These are phyloP conservation scores for Drepana falcataria DNA, from an alignment of 2,888 invertebrate genomes.

Conservation along the genomic window DNA sequence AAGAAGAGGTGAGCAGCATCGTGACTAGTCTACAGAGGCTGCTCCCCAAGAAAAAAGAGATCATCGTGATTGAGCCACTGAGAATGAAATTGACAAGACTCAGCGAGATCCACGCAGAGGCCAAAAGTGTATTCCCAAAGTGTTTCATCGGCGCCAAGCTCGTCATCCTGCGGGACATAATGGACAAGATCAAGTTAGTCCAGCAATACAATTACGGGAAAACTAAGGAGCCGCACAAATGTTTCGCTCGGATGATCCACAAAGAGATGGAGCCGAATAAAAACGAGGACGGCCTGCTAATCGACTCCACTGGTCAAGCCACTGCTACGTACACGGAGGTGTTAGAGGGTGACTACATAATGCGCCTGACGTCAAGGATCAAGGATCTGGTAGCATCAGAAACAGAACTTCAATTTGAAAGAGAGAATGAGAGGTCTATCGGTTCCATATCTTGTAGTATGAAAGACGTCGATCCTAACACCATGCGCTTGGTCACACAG, in stretches of 20 bases:
- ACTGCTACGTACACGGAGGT: conserved; percentile 58
- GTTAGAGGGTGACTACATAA: conserved; percentile 46
- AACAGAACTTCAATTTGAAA: conserved; percentile 59
- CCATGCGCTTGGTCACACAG: conserved; percentile 52
- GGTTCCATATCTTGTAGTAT: conserved; percentile 49
- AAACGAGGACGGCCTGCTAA: conserved; percentile 47
- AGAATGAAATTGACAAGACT: conserved; percentile 43
- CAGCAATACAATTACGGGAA: conserved; percentile 67
- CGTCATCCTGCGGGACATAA: conserved; percentile 50
- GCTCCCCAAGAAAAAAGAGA: conserved; percentile 61
- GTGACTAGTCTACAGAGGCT: conserved; percentile 54
- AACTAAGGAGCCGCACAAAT: conserved; percentile 53
- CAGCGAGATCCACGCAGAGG: conserved; percentile 58
- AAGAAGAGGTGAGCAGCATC: conserved; percentile 60
- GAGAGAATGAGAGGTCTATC: conserved; percentile 42
- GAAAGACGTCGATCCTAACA: conserved; percentile 60
- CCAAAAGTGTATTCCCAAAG: conserved; percentile 63
- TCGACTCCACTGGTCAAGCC: conserved; percentile 60
- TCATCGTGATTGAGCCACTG: conserved; percentile 40
- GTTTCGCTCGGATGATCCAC: conserved; percentile 52
- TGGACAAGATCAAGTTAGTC: conserved; percentile 59
- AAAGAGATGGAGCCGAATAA: conserved; percentile 57
- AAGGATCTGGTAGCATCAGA: conserved; percentile 64
- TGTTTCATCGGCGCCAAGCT: conserved; percentile 66
- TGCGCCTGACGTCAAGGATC: conserved; percentile 61